A percentile compares a stretch with the other conserved stretches of the same genome.
These are phyloP conservation scores for Scaptomyza caliginosa DNA, from an alignment of 2,888 invertebrate genomes.

Conservation along the genomic window DNA sequence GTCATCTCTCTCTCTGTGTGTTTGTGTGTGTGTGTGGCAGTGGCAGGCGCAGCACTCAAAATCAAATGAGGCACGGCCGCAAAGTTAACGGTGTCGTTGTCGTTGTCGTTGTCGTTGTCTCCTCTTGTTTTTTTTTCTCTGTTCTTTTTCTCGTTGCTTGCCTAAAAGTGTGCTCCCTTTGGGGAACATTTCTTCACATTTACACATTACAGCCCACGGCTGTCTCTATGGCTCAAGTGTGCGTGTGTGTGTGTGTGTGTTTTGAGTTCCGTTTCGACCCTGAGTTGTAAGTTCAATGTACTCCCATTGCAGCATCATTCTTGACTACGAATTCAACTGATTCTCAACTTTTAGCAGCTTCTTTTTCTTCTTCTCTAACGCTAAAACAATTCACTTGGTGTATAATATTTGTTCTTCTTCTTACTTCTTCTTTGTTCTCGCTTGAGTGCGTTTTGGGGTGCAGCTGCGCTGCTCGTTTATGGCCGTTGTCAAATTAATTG, in stretches of 20 bases:
- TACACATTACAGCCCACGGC: slow-evolving; percentile 45
- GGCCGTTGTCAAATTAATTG: slow-evolving; percentile 72
- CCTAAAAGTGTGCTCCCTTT: slow-evolving; percentile 11
- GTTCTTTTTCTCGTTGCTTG: not conserved
- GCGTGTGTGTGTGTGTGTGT: slow-evolving; percentile 12
- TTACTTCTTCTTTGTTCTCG: slow-evolving; percentile 15
- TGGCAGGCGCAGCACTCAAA: slow-evolving; percentile 25
- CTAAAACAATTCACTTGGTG: slow-evolving; percentile 27
- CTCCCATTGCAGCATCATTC: slow-evolving; percentile 42
- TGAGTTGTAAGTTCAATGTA: slow-evolving; percentile 41
- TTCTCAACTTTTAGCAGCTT: not conserved
- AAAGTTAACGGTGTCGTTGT: slow-evolving; percentile 46
- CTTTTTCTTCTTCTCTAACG: not conserved
- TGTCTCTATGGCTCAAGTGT: slow-evolving; percentile 8
- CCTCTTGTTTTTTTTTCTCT: not conserved
- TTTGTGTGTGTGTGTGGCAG: not conserved
- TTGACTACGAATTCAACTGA: too few species aligned
- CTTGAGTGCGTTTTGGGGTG: slow-evolving; percentile 58
- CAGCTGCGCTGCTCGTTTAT: slow-evolving; percentile 52
- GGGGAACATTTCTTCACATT: slow-evolving; percentile 53
- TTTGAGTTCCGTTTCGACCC: slow-evolving; percentile 10
- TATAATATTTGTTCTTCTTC: slow-evolving; percentile 29
- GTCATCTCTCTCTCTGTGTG: slow-evolving; percentile 24
- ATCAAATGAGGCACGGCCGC: slow-evolving; percentile 54
- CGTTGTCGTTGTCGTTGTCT: not conserved